A percentile compares a stretch with the other conserved stretches of the same genome.
Conservation (phyloP, 2,888 invertebrate genomes). For the Polia nebulosa region DNA sequence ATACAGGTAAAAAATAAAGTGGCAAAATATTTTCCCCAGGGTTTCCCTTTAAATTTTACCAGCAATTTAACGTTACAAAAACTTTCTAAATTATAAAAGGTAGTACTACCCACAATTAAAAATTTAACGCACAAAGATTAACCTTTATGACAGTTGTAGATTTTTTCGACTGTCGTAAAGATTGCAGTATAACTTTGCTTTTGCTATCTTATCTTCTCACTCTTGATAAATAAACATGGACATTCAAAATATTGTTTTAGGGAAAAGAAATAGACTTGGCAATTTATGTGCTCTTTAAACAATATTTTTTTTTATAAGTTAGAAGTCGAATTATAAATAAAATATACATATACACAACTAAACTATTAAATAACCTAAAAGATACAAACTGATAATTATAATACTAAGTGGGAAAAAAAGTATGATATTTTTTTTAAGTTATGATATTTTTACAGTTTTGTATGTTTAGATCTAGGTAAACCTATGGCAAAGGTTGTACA, state of each 20-base stretch:
- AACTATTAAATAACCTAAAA: no score
- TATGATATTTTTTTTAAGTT: no score
- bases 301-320: no score
- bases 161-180: neutral
- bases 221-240: conserved; percentile 21
- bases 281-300: no score
- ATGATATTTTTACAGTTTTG: no score
- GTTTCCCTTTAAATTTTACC: neutral
- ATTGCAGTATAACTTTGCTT: conserved; percentile 13
- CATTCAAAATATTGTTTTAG: neutral
- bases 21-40: neutral
- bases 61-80: no score
- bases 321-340: no score
- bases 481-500: conserved; percentile 1
- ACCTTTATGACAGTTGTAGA: neutral
- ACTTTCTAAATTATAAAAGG: conserved; percentile 14
- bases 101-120: neutral
- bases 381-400: no score
- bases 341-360: no score
- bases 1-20: neutral
- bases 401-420: no score
- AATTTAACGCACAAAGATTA: neutral
- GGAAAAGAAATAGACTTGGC: no score
- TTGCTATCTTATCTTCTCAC: conserved; percentile 25
- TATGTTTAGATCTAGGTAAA: neutral